Base-by-base conservation (phyloP, 2,888 invertebrate species). In the Ornithoptera priamus region DNA sequence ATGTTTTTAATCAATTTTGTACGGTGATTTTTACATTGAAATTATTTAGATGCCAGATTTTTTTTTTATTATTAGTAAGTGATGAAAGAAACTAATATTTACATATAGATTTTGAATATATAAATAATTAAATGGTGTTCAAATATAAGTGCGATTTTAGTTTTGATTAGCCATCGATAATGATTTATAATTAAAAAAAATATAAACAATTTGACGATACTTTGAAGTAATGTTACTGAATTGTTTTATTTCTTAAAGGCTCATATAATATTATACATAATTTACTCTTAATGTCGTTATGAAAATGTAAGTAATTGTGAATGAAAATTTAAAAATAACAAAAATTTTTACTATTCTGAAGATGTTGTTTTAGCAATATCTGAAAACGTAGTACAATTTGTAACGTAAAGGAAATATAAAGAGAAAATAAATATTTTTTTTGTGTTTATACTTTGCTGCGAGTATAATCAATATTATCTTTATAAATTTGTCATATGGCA, bases 401-500 rank as follows among this genome's bases (percentile, higher is more conserved):
- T 50, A 50, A 50, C 18, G 4, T 17, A 17, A 50, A 18, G 5
- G 50, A 50, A 15, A 15, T 50, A 18, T 15, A 18, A 18, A 12
- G 15, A 50, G 15, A 50, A 50, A 50, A 50, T 17, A 50, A 18
- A 1, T 39, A n/a, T 6, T 39, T 39, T 39, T 8, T 50, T 50
- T 15, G 15, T 18, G 1, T 57, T 8, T 6, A 30, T 30, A 4
- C 30, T 30, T 30, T 30, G 30, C 2, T 10, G 18, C 57, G 57
- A 57, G n/a, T 20, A 57, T 57, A 20, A 57, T 63, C 50, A 53
- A 63, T 63, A 30, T 36, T 36, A 57, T 6, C 7, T 64, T 56
- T 64, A 36, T 17, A 57, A 64, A 65, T 65, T 30, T 10, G 30
- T 39, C 20, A 66, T 60, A 70, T 63, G 67, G 70, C 70, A 70